phyloP scores from a whole-genome alignment of 2,113 vertebrate genomes.

The Scopus umbretta region DNA sequence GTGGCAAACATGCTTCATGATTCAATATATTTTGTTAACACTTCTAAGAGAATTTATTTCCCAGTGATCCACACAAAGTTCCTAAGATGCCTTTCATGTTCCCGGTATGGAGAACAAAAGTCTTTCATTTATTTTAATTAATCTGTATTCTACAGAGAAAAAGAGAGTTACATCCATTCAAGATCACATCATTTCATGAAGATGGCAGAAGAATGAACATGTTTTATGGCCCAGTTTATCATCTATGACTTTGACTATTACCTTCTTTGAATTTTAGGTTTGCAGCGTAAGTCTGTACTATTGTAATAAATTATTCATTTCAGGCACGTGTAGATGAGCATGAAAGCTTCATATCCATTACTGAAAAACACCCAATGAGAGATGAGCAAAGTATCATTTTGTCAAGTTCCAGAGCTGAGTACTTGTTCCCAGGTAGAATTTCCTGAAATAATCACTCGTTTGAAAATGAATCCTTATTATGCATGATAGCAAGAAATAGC shows the following conservation, averaged over 20 bases:
- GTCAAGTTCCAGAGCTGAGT: not conserved
- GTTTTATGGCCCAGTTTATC: conserved; percentile 51
- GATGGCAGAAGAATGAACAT: not conserved
- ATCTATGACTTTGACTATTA: conserved; percentile 33
- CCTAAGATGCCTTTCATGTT: not conserved
- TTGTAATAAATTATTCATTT: conserved; percentile 30
- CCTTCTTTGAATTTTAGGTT: not conserved
- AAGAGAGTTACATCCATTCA: not conserved
- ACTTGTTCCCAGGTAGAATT: not conserved
- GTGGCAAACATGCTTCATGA: not conserved
- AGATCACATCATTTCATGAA: conserved; percentile 30
- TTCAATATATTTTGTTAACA: not conserved
- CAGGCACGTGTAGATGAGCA: not conserved
- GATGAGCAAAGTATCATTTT: not conserved
- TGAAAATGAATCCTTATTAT: not conserved
- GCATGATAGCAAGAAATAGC: not conserved
- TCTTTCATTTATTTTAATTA: not conserved
- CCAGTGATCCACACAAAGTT: not conserved
- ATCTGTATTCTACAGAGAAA: not conserved
- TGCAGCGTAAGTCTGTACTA: not conserved
- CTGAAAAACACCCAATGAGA: not conserved
- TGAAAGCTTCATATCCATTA: not conserved
- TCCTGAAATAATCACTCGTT: not conserved
- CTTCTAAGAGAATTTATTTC: not conserved
- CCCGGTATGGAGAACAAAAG: not conserved